These are phyloP conservation scores for Pantherophis guttatus DNA, from an alignment of 2,113 vertebrate genomes.

Conservation along the genomic window DNA sequence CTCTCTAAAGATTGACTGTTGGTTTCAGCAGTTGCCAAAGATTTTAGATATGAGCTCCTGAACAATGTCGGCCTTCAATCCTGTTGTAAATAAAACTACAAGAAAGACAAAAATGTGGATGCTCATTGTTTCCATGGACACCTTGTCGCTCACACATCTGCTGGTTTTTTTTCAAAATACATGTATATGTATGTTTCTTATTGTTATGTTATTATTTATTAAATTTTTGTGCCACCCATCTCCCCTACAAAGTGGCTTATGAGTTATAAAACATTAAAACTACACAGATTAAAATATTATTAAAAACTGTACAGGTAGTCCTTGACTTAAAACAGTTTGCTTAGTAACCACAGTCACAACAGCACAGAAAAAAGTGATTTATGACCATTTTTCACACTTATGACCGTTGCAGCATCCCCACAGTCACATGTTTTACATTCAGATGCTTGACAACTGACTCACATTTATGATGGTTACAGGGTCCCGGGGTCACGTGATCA, in stretches of 20 bases:
- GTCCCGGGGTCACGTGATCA: no score
- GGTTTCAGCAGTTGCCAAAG: neutral
- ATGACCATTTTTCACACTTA: no score
- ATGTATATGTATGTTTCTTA: neutral
- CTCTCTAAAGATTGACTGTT: neutral
- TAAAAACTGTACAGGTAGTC: neutral
- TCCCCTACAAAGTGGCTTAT: neutral
- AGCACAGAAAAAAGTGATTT: no score
- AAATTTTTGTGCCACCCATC: no score
- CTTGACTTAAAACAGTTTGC: no score
- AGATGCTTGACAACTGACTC: no score
- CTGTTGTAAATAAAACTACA: neutral
- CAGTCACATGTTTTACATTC: no score
- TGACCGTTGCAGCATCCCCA: no score
- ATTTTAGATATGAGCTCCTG: neutral
- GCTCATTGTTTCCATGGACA: neutral
- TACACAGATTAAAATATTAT: neutral
- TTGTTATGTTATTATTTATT: neutral
- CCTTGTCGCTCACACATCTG: neutral
- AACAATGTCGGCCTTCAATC: neutral
- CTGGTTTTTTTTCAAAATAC: neutral
- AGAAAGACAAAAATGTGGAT: neutral
- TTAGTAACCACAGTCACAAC: no score
- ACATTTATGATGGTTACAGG: no score
- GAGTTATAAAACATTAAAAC: neutral